Percentiles rank a stretch among this genome's conserved stretches.
Evolutionary conservation across 1,140 invertebrate genomes (phyloP).

Genomic region (Leptestheria dahalacensis): DNA sequence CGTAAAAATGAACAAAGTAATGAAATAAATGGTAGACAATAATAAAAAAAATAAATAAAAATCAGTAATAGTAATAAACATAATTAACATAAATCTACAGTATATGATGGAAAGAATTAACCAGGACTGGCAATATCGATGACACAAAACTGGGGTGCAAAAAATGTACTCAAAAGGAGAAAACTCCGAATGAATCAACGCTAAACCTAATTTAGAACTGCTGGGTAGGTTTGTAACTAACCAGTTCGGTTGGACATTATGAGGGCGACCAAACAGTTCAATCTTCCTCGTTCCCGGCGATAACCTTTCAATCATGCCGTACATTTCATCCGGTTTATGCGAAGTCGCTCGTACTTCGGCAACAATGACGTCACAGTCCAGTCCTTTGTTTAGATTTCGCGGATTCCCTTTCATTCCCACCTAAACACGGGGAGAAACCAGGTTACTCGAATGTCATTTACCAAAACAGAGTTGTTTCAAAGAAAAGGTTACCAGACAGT

Average conservation of each 20-base stretch:
- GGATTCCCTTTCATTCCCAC: slow-evolving; percentile 91
- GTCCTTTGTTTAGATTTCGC: slow-evolving; percentile 71
- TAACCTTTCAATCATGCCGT: slow-evolving; percentile 51
- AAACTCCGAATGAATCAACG: no score
- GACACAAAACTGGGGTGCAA: no score
- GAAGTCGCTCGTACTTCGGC: slow-evolving; percentile 93
- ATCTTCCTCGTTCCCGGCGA: slow-evolving; percentile 83
- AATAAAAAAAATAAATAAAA: background rate
- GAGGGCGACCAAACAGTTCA: slow-evolving; percentile 89
- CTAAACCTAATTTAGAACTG: no score
- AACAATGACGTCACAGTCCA: slow-evolving; percentile 96
- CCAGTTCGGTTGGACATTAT: slow-evolving; percentile 98
- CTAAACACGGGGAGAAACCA: slow-evolving; percentile 22
- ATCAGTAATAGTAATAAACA: background rate
- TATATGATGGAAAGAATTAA: no score
- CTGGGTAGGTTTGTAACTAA: no score
- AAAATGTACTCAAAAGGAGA: no score
- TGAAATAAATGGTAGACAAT: background rate
- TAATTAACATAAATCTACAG: background rate
- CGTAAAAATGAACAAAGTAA: background rate
- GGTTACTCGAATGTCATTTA: background rate
- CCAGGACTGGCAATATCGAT: no score
- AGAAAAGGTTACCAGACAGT: slow-evolving; percentile 64
- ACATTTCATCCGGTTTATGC: slow-evolving; percentile 97
- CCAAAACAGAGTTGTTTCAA: background rate